Conservation (phyloP, 2,797 vertebrate genomes). For the Leptodactylus fallax region DNA sequence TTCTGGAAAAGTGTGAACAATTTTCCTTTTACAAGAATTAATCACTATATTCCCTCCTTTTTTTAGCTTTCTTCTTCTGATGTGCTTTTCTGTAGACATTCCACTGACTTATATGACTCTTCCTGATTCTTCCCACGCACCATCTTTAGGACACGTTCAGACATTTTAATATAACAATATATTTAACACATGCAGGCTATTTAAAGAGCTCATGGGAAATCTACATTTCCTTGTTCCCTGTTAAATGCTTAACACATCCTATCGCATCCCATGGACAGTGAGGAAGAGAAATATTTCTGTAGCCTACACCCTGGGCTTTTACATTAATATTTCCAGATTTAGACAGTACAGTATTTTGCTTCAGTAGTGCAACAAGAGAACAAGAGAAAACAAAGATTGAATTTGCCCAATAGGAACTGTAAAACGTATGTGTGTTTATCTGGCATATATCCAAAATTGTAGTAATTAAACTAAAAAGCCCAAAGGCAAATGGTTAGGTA, state of each 20-base stretch:
- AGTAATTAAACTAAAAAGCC: neutral
- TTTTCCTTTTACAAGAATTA: slow-evolving; percentile 23
- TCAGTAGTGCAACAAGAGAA: neutral
- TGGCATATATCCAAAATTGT: neutral
- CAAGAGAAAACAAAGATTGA: neutral
- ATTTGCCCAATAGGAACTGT: neutral
- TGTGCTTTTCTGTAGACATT: slow-evolving; percentile 4
- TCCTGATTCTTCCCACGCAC: slow-evolving; percentile 29
- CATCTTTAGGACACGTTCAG: slow-evolving; percentile 15
- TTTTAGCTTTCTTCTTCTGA: slow-evolving; percentile 30
- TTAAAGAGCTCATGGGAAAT: slow-evolving; percentile 43
- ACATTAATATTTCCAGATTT: neutral
- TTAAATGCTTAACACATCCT: slow-evolving; percentile 42
- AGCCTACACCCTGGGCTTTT: neutral
- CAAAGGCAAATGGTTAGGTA: neutral
- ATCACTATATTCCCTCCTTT: slow-evolving; percentile 43
- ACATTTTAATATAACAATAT: slow-evolving; percentile 39
- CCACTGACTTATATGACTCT: slow-evolving; percentile 24
- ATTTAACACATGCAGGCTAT: slow-evolving; percentile 40
- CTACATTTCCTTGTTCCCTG: slow-evolving; percentile 3
- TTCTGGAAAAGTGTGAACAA: slow-evolving; percentile 20
- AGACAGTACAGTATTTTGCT: neutral
- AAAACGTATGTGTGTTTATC: neutral
- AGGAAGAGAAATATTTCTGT: slow-evolving; percentile 3
- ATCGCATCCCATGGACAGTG: slow-evolving; percentile 12